phyloP scores from a whole-genome alignment of 2,797 vertebrate species.

The Decapterus maruadsi region DNA sequence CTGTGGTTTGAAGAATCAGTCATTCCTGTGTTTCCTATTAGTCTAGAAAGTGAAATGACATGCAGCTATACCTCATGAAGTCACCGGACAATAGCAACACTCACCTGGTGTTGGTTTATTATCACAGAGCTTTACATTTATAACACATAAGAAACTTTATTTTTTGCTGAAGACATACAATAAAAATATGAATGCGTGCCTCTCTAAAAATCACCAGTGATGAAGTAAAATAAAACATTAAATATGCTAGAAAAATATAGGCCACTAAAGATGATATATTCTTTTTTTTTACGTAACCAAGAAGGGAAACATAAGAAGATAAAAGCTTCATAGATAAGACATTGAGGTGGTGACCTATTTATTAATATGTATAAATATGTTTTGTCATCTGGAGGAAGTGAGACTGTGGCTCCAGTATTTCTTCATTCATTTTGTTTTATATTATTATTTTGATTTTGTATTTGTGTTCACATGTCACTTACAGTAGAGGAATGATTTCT shows the following conservation, averaged over 20 bases:
- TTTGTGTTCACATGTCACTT: not conserved
- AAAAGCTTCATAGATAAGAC: too few relatives aligned
- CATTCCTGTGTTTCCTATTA: constrained; percentile 6
- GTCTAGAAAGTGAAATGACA: constrained; percentile 37
- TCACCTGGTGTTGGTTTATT: not conserved
- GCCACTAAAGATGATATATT: too few relatives aligned
- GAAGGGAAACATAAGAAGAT: too few relatives aligned
- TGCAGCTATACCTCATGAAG: not conserved
- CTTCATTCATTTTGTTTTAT: not conserved
- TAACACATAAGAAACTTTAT: not conserved
- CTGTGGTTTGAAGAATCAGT: constrained; percentile 37
- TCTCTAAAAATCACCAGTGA: too few relatives aligned
- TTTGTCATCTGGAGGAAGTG: not conserved
- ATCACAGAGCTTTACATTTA: not conserved
- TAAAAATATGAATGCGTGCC: too few relatives aligned
- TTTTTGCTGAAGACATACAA: too few relatives aligned
- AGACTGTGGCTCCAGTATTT: not conserved
- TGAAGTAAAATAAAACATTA: too few relatives aligned
- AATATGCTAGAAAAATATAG: too few relatives aligned
- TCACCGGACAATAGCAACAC: not conserved
- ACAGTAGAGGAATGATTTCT: not conserved
- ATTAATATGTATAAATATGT: not conserved
- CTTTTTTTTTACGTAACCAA: too few relatives aligned
- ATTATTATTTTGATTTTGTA: not conserved
- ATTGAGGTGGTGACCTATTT: too few relatives aligned